Conservation (phyloP, 2,888 invertebrate species). For the Aleiodes testaceus region DNA sequence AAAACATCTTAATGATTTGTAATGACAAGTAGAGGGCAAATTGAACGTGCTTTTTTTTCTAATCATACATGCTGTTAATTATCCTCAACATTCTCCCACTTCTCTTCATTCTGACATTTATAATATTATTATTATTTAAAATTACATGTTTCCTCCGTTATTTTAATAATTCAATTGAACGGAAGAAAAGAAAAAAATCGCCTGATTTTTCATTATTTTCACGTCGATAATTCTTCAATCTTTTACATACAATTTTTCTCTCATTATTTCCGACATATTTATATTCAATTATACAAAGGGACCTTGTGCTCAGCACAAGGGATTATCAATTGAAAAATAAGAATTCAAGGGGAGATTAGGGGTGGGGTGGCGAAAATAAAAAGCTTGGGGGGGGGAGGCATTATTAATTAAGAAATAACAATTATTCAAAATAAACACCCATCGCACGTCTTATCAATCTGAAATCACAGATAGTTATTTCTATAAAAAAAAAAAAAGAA, state of each 20-base stretch:
- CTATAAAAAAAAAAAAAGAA: slow-evolving; percentile 25
- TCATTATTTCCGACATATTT: slow-evolving; percentile 16
- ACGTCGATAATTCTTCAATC: not conserved
- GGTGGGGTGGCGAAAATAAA: slow-evolving; percentile 25
- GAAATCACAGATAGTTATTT: slow-evolving; percentile 65
- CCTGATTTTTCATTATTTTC: not conserved
- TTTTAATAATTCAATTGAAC: slow-evolving; percentile 48
- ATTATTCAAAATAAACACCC: slow-evolving; percentile 47
- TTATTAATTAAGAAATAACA: slow-evolving; percentile 45
- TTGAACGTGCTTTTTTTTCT: slow-evolving; percentile 28
- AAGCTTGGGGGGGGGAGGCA: slow-evolving; percentile 37
- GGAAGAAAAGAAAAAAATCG: slow-evolving; percentile 16
- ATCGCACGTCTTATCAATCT: slow-evolving; percentile 56
- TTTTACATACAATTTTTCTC: slow-evolving; percentile 11
- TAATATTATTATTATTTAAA: slow-evolving; percentile 9
- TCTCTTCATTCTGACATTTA: slow-evolving; percentile 7
- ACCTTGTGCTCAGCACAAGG: slow-evolving; percentile 44
- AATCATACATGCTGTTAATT: slow-evolving; percentile 10
- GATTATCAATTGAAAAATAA: slow-evolving; percentile 32
- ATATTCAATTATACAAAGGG: slow-evolving; percentile 33
- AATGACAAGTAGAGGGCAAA: slow-evolving; percentile 33
- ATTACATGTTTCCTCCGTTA: not conserved
- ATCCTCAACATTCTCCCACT: not conserved
- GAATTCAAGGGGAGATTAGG: slow-evolving; percentile 29
- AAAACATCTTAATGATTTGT: slow-evolving; percentile 7